A percentile compares a stretch with the other conserved stretches of the same genome.
Conservation (phyloP, 2,113 vertebrate genomes). For the Dicrurus megarhynchus region DNA sequence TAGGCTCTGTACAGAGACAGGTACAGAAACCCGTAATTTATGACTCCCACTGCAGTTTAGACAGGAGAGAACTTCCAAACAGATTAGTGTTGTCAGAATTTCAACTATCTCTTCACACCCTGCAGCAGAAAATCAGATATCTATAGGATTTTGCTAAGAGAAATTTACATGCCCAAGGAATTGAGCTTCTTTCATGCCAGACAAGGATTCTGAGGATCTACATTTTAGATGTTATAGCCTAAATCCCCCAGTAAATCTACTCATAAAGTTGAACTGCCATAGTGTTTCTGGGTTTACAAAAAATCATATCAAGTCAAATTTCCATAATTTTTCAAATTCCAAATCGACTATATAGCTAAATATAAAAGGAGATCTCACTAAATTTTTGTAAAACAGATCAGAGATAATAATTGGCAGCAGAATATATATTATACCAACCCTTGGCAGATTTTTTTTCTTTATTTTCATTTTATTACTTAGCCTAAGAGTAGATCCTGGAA, state of each 20-base stretch:
- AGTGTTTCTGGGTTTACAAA: background rate
- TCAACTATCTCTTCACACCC: background rate
- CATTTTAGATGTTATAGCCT: background rate
- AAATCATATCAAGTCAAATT: background rate
- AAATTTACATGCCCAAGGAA: background rate
- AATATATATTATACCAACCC: background rate
- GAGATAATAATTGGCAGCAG: background rate
- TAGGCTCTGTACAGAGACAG: background rate
- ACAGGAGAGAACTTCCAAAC: background rate
- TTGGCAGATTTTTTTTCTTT: background rate
- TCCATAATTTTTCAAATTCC: background rate
- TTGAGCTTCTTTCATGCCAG: background rate
- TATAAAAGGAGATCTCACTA: background rate
- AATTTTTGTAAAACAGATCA: background rate
- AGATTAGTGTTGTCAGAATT: conserved; percentile 22
- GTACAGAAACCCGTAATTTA: conserved; percentile 23
- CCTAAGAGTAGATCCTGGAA: background rate
- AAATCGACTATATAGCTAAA: background rate
- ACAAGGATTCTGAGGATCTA: background rate
- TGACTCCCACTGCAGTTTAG: background rate
- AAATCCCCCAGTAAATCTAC: background rate
- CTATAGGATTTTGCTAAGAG: background rate
- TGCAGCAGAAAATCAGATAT: background rate
- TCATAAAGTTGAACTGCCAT: background rate
- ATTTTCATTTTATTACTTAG: background rate